A percentile compares a stretch with the other conserved stretches of the same genome.
phyloP scores from a whole-genome alignment of 2,113 vertebrate genomes.

The Smithornis capensis region DNA sequence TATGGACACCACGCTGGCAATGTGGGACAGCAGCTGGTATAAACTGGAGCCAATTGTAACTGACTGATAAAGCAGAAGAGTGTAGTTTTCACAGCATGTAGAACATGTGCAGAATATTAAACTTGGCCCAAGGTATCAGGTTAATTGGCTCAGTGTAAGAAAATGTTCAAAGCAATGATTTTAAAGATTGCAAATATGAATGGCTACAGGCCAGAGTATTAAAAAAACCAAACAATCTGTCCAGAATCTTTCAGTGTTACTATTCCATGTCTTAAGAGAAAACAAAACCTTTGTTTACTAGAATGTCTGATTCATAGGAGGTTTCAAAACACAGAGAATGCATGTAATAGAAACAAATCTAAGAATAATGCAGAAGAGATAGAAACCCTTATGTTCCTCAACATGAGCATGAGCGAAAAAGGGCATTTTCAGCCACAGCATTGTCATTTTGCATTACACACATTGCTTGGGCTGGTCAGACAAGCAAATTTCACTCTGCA shows the following conservation, averaged over 20 bases:
- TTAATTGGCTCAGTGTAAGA: background rate
- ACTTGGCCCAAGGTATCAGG: background rate
- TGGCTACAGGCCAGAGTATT: background rate
- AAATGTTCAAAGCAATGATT: background rate
- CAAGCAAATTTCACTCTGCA: background rate
- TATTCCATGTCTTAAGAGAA: background rate
- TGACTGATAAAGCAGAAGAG: background rate
- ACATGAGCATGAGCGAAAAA: background rate
- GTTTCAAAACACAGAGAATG: background rate
- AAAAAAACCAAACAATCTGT: background rate
- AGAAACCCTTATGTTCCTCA: background rate
- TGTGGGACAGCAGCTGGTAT: background rate
- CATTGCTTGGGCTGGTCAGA: background rate
- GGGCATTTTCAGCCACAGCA: slow-evolving; percentile 1
- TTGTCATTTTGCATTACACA: background rate
- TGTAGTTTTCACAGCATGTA: background rate
- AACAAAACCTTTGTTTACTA: background rate
- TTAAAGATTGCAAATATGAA: background rate
- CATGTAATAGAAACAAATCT: background rate
- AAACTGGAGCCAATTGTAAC: background rate
- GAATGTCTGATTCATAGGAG: background rate
- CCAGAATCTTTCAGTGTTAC: background rate
- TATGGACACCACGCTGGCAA: background rate
- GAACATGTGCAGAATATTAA: background rate
- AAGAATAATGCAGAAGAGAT: background rate